Conservation (phyloP, 2,797 vertebrate species). For the Alca torda region DNA sequence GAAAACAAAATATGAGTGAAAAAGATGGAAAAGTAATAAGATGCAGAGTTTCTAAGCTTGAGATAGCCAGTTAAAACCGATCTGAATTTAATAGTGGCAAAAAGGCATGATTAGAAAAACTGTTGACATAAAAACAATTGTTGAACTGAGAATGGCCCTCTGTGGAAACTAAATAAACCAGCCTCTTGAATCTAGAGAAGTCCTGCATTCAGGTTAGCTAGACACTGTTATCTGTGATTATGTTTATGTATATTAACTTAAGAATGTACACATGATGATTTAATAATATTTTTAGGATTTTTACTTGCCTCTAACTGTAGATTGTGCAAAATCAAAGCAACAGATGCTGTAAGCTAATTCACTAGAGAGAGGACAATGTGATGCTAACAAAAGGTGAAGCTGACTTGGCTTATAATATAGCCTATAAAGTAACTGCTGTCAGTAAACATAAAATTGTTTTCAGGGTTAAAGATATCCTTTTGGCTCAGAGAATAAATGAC, state of each 20-base stretch:
- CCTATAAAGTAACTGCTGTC: background rate
- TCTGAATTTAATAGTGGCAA: background rate
- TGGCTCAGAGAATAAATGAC: background rate
- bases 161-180: background rate
- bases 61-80: background rate
- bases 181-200: background rate
- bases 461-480: background rate
- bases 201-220: background rate
- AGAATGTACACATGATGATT: background rate
- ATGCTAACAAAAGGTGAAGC: background rate
- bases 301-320: background rate
- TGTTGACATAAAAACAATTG: background rate
- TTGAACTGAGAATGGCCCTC: background rate
- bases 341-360: background rate
- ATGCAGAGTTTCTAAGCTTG: background rate
- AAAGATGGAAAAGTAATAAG: background rate
- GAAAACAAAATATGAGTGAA: background rate
- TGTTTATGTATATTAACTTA: background rate
- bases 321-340: background rate
- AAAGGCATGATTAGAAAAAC: background rate
- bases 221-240: background rate
- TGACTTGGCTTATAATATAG: background rate
- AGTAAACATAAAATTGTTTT: background rate
- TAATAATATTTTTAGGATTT: background rate
- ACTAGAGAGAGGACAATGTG: background rate